These are phyloP conservation scores for Phalacrocorax brasilianus DNA, from an alignment of 2,113 vertebrate species.

Conservation along the genomic window DNA sequence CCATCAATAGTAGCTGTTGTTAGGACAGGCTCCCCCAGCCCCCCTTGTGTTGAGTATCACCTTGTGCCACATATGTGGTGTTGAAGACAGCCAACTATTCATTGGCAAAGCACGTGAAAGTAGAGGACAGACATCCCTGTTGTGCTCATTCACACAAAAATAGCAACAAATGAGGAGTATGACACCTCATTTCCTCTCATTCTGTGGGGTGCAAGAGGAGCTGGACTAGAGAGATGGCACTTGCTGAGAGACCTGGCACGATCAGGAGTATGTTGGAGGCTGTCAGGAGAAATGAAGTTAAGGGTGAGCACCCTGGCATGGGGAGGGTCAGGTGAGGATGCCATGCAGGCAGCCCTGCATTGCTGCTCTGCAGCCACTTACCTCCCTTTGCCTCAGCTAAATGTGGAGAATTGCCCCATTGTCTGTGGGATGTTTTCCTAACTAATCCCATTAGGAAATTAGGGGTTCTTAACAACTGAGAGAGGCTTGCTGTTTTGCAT, in stretches of 20 bases:
- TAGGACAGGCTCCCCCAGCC: background rate
- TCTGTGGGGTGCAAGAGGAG: background rate
- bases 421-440: background rate
- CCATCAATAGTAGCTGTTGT: background rate
- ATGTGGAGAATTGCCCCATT: background rate
- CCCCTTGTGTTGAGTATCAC: background rate
- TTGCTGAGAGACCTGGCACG: background rate
- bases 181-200: background rate
- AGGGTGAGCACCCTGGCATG: background rate
- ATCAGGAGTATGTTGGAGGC: background rate
- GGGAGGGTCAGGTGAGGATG: background rate
- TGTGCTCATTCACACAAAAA: background rate
- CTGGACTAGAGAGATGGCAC: background rate
- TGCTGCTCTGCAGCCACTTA: background rate
- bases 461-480: background rate
- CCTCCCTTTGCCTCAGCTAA: background rate
- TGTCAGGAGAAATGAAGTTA: background rate
- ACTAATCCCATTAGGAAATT: background rate
- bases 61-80: rapidly evolving
- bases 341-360: background rate
- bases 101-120: background rate
- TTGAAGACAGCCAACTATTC: background rate
- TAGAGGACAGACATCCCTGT: background rate
- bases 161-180: background rate
- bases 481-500: background rate